Percentiles rank a stretch among this genome's conserved stretches.
These are phyloP conservation scores for Fragum whitleyi DNA, from an alignment of 2,888 invertebrate species.

Conservation along the genomic window DNA sequence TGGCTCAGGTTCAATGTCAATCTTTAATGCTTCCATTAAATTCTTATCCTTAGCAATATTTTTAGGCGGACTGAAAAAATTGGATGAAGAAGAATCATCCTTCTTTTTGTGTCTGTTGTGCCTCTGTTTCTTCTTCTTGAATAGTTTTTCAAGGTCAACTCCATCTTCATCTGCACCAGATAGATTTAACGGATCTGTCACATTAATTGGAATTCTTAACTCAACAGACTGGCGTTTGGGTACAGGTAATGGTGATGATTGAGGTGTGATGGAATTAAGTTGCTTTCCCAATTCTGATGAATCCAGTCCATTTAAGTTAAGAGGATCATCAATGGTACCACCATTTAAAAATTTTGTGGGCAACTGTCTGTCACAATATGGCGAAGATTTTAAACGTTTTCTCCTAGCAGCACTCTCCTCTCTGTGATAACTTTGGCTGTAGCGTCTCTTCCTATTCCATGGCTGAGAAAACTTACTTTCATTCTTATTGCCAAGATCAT, in stretches of 20 bases:
- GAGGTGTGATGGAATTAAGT: conserved; percentile 94
- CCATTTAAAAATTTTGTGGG: conserved; percentile 97
- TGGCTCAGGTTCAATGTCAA: conserved; percentile 67
- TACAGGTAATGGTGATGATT: conserved; percentile 95
- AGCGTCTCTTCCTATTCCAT: conserved; percentile 61
- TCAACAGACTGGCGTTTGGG: conserved; percentile 93
- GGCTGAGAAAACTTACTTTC: conserved; percentile 55
- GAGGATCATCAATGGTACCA: conserved; percentile 97
- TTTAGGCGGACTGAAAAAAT: conserved; percentile 49
- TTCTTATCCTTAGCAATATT: conserved; percentile 67
- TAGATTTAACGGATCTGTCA: conserved; percentile 95
- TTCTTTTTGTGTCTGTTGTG: conserved; percentile 68
- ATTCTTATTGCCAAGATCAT: conserved; percentile 49
- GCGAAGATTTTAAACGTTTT: conserved; percentile 65
- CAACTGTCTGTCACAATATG: conserved; percentile 88
- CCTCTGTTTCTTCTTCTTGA: conserved; percentile 70
- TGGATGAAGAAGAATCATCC: conserved; percentile 42
- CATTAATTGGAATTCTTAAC: conserved; percentile 96
- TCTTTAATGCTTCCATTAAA: conserved; percentile 74
- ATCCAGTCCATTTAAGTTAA: conserved; percentile 95
- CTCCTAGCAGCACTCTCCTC: conserved; percentile 51
- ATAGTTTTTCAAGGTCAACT: conserved; percentile 67
- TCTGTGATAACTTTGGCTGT: conserved; percentile 52
- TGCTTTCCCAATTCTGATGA: conserved; percentile 84
- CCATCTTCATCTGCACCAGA: conserved; percentile 82